phyloP scores from a whole-genome alignment of 2,797 vertebrate species.

The Gastrophryne carolinensis region DNA sequence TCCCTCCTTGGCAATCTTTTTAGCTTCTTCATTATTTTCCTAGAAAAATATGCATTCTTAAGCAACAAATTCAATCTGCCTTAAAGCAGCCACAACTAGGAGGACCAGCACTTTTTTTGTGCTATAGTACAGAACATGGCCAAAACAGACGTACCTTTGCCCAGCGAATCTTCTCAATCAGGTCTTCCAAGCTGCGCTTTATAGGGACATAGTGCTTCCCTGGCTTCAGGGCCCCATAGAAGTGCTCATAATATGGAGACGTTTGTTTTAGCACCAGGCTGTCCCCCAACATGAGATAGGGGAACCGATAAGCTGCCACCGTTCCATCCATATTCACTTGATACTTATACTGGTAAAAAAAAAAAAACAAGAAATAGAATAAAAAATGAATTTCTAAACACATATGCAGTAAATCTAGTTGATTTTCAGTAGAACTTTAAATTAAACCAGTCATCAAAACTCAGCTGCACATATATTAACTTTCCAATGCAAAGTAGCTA shows the following conservation, averaged over 20 bases:
- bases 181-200: slow-evolving; percentile 81
- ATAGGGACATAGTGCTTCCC: slow-evolving; percentile 83
- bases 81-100: too few relatives aligned
- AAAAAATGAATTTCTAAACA: not conserved
- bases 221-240: slow-evolving; percentile 77
- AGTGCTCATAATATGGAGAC: slow-evolving; percentile 87
- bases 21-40: slow-evolving; percentile 77
- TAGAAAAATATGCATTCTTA: too few relatives aligned
- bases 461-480: too few relatives aligned
- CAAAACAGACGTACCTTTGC: too few relatives aligned
- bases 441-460: too few relatives aligned
- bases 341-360: slow-evolving; percentile 80
- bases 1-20: slow-evolving; percentile 73
- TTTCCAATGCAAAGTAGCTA: too few relatives aligned
- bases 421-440: too few relatives aligned
- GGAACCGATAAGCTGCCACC: slow-evolving; percentile 88
- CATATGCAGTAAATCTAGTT: too few relatives aligned
- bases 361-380: not conserved
- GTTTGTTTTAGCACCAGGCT: slow-evolving; percentile 91
- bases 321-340: slow-evolving; percentile 92
- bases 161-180: slow-evolving; percentile 85
- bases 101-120: too few relatives aligned
- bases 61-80: not conserved
- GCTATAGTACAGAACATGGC: too few relatives aligned
- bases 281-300: slow-evolving; percentile 88